Conservation (phyloP, 2,113 vertebrate species). For the Smithornis capensis region DNA sequence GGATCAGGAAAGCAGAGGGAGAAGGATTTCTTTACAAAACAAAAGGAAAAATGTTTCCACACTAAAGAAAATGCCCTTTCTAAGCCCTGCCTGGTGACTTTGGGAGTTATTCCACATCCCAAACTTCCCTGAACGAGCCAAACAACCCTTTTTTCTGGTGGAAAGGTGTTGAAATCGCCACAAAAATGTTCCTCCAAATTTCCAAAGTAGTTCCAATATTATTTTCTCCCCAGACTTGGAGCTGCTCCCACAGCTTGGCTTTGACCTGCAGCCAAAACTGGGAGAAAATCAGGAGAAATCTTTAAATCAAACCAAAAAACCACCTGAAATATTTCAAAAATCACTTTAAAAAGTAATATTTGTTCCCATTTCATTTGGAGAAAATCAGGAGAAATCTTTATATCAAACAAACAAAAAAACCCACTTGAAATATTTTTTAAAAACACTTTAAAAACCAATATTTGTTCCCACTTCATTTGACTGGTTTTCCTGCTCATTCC, state of each 20-base stretch:
- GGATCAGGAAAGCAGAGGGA: background rate
- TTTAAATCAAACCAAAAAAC: background rate
- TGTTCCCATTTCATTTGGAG: no score
- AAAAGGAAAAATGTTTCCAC: background rate
- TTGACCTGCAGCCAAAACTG: background rate
- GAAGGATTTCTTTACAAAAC: background rate
- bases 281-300: background rate
- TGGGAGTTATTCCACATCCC: background rate
- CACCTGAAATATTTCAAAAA: no score
- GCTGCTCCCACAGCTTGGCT: background rate
- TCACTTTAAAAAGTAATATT: no score
- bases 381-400: background rate
- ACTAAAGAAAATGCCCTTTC: background rate
- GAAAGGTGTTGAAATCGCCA: conserved; percentile 54
- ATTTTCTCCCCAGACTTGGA: background rate
- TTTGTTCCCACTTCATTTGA: no score
- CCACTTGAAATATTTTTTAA: no score
- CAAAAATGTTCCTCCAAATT: background rate
- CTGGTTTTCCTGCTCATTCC: no score
- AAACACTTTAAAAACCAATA: no score
- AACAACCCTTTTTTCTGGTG: conserved; percentile 61
- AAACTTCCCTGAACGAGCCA: background rate
- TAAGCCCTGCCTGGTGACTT: no score
- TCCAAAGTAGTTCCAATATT: background rate
- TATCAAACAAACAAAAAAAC: background rate